Evolutionary conservation across 1,140 invertebrate genomes (phyloP), one percentile per base, ranked within the genome.

Genomic region (Stenopsyche tienmushanensis): DNA sequence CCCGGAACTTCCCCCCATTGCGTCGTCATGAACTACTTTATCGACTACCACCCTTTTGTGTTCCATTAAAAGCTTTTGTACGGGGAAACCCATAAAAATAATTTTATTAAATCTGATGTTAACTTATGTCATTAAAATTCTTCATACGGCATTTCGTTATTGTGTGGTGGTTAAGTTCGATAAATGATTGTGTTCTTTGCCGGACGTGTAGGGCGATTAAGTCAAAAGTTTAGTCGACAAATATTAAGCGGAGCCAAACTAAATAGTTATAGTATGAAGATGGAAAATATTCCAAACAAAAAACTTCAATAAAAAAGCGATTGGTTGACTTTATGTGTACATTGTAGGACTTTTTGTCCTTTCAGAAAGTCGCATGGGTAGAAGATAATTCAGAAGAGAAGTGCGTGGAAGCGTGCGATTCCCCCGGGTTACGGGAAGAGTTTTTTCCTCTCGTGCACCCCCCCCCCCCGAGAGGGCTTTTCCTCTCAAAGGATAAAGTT

Each of bases 381-480:
- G 24, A 26, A 42, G 39, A 58, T 47, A 47, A 47, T 47, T 47
- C 44, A 15, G 44, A 45, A 45, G 9, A 18, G 23, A 24, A 44
- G 55, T 58, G 20, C 1, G 21, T 13, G 55, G 20, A 45, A 25
- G 53, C 55, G n/a, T 13, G 55, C 15, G 13, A 9, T 18, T 64
- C 62, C 50, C 34, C 42, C 39, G 26, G 39, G 59, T 52, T 47
- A 53, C 29, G 24, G 50, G 39, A 64, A 39, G 62, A 20, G 18
- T 26, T 65, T 58, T 65, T 65, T 58, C 25, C 63, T 18, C 17
- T 15, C 60, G 10, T 21, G 15, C 20, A 41, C 29, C n/a, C n/a
- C n/a, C n/a, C n/a, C n/a, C 17, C 1, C 5, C 13, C 20, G 18
- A 24, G 44, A 44, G 20, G 54, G 18, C 3, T 20, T 44, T 21